phyloP scores from a whole-genome alignment of 2,797 vertebrate species.

The Monodelphis domestica region DNA sequence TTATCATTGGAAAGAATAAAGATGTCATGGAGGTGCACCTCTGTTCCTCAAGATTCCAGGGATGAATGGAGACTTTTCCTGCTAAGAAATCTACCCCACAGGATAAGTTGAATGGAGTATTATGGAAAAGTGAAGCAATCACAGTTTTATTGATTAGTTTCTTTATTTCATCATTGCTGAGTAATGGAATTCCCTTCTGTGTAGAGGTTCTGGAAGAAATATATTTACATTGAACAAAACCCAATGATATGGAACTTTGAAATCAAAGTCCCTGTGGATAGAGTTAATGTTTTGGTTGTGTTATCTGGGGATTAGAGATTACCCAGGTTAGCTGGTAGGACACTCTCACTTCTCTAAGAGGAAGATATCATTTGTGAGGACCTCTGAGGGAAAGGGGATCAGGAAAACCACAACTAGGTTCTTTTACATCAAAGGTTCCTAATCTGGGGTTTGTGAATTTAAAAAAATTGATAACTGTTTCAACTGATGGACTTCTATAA shows the following conservation, averaged over 20 bases:
- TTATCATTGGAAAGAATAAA: neutral
- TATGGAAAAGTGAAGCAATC: slow-evolving; percentile 3
- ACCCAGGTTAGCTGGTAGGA: slow-evolving; percentile 67
- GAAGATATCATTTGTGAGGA: slow-evolving; percentile 55
- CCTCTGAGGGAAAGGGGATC: slow-evolving; percentile 43
- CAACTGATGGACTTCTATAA: neutral
- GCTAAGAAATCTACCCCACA: neutral
- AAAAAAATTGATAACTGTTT: neutral
- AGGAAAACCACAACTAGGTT: slow-evolving; percentile 65
- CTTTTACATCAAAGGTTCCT: slow-evolving; percentile 24
- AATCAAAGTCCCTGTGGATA: slow-evolving; percentile 64
- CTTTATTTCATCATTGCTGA: slow-evolving; percentile 47
- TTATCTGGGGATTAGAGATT: slow-evolving; percentile 49
- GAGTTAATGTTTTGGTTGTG: neutral
- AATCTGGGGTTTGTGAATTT: neutral
- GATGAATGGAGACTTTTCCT: neutral
- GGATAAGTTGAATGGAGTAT: neutral
- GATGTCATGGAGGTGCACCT: neutral
- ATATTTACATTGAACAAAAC: slow-evolving; percentile 64
- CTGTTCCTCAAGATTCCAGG: neutral
- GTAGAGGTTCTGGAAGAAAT: slow-evolving; percentile 59
- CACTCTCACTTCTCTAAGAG: slow-evolving; percentile 60
- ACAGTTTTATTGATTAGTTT: slow-evolving; percentile 42
- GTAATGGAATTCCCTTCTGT: slow-evolving; percentile 54
- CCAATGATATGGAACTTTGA: slow-evolving; percentile 48